phyloP scores from a whole-genome alignment of 2,797 vertebrate genomes.

The Orestias chungarensis region DNA sequence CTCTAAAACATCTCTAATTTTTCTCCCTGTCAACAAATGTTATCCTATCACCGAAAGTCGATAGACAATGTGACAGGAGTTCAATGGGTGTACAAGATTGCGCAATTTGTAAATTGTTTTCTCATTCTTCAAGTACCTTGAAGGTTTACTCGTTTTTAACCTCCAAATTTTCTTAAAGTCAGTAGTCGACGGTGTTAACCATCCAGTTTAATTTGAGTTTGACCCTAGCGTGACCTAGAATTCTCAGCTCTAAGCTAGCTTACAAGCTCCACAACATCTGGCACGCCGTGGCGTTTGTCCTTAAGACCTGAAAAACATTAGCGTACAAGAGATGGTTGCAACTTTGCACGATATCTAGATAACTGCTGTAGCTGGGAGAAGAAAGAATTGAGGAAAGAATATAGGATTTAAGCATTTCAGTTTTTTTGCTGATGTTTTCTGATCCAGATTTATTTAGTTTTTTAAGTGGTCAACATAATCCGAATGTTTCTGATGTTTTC shows the following conservation, averaged over 20 bases:
- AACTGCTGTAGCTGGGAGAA: background rate
- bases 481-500: background rate
- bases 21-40: too few relatives aligned
- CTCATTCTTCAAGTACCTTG: background rate
- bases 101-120: background rate
- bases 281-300: conserved; percentile 7
- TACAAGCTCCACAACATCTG: conserved; percentile 9
- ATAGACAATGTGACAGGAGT: background rate
- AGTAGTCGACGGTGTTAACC: background rate
- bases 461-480: background rate
- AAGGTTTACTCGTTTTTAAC: background rate
- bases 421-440: background rate
- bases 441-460: background rate
- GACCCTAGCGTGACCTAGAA: conserved; percentile 17
- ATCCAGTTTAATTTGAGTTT: background rate
- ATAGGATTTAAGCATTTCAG: background rate
- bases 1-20: background rate
- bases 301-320: background rate
- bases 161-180: background rate
- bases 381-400: background rate
- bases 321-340: conserved; percentile 13
- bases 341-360: conserved; percentile 25
- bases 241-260: too few relatives aligned
- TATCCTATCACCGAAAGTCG: background rate
- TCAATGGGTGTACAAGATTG: background rate